These are phyloP conservation scores for Anniella stebbinsi DNA, from an alignment of 2,797 vertebrate genomes.

Conservation along the genomic window DNA sequence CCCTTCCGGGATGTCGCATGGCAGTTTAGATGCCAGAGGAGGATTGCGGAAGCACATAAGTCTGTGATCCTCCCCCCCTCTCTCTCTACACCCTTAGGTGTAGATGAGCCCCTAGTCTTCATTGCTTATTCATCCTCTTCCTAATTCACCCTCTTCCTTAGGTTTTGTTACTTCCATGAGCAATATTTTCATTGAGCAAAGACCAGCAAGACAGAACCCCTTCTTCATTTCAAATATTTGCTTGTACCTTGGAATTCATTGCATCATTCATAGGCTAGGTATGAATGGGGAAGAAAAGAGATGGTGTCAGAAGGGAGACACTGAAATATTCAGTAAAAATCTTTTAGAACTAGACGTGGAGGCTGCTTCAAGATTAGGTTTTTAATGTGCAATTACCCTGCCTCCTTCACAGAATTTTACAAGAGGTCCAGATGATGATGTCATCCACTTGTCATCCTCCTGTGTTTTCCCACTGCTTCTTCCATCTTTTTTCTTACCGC, in stretches of 20 bases:
- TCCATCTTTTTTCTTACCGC: too few species aligned
- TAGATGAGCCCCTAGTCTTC: not conserved
- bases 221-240: not conserved
- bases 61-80: too few species aligned
- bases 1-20: too few species aligned
- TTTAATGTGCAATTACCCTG: too few species aligned
- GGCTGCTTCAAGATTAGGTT: too few species aligned
- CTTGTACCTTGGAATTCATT: not conserved
- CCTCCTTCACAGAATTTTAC: too few species aligned
- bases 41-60: too few species aligned
- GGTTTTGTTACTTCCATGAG: not conserved
- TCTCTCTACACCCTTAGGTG: too few species aligned
- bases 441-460: too few species aligned
- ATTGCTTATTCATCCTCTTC: not conserved
- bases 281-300: not conserved
- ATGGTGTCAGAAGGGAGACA: not conserved
- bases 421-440: too few species aligned
- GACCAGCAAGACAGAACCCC: not conserved
- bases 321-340: not conserved
- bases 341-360: not conserved
- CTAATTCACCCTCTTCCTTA: not conserved
- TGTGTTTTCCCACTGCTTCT: too few species aligned
- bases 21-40: too few species aligned
- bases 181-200: not conserved
- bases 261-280: not conserved